A percentile compares a stretch with the other conserved stretches of the same genome.
phyloP scores from a whole-genome alignment of 37 sponge, comb jelly and placozoan genomes.

The Mnemiopsis leidyi region DNA sequence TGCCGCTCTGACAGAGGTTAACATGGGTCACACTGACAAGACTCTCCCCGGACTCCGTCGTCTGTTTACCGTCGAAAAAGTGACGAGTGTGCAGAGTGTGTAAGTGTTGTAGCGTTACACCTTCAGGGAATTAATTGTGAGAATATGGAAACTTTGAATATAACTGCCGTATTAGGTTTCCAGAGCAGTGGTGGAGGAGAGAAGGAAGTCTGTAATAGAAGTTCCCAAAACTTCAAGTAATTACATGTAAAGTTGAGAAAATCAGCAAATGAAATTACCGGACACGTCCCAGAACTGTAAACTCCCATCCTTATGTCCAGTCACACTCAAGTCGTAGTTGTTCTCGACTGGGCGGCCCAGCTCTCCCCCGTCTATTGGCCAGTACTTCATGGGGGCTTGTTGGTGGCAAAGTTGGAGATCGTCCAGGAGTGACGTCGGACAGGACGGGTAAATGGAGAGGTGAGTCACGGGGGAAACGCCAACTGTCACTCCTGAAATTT shows the following conservation, averaged over 20 bases:
- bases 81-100: neutral
- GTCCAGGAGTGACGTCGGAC: conserved; percentile 30
- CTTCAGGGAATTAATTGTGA: neutral
- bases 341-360: conserved; percentile 50
- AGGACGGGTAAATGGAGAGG: conserved; percentile 22
- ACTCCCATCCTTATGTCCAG: conserved; percentile 45
- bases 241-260: too few relatives aligned
- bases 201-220: too few relatives aligned
- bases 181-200: too few relatives aligned
- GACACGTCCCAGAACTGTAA: conserved; percentile 66
- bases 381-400: conserved; percentile 22
- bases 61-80: neutral
- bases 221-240: too few relatives aligned
- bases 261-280: conserved; percentile 23
- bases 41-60: conserved; percentile 21
- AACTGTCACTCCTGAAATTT: conserved; percentile 60
- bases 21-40: conserved; percentile 14
- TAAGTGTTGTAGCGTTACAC: conserved; percentile 43
- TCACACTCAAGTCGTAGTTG: conserved; percentile 53
- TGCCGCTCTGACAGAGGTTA: neutral
- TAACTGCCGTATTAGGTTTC: too few relatives aligned
- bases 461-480: conserved; percentile 33
- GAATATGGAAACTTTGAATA: too few relatives aligned
- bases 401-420: conserved; percentile 40
- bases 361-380: conserved; percentile 53